These are phyloP conservation scores for Andrena bicolor DNA, from an alignment of 2,888 invertebrate species.

Conservation along the genomic window DNA sequence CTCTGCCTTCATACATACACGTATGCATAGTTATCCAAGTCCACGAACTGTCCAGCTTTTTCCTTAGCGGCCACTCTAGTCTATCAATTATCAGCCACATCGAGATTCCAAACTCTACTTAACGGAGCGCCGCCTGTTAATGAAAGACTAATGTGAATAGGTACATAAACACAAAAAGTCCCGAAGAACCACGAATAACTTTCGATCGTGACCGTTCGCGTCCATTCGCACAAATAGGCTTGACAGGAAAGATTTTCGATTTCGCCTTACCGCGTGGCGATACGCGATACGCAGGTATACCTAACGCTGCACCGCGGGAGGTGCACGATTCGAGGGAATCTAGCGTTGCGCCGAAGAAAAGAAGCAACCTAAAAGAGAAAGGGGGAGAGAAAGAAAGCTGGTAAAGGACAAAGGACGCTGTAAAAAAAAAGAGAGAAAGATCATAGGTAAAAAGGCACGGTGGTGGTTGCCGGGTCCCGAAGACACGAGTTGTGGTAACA, in stretches of 20 bases:
- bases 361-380: conserved; percentile 2
- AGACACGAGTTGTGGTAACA: conserved; percentile 83
- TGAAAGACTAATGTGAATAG: no score
- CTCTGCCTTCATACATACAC: no score
- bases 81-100: no score
- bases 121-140: no score
- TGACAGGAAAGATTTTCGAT: background rate
- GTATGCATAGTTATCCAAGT: no score
- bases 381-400: conserved; percentile 1
- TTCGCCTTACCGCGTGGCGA: conserved; percentile 26
- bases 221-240: background rate
- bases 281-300: conserved; percentile 38
- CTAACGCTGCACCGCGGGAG: conserved; percentile 51
- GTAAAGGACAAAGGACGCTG: conserved; percentile 15
- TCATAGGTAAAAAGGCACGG: conserved; percentile 67
- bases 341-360: conserved; percentile 34
- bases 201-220: background rate
- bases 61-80: no score
- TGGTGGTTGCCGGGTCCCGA: conserved; percentile 74
- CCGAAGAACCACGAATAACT: background rate
- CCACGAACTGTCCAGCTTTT: no score
- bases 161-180: no score
- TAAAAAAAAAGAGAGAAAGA: conserved; percentile 52
- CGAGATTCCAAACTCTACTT: no score
- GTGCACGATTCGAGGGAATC: conserved; percentile 57